Conservation (phyloP, 2,888 invertebrate genomes). For the Lomographa bimaculata region DNA sequence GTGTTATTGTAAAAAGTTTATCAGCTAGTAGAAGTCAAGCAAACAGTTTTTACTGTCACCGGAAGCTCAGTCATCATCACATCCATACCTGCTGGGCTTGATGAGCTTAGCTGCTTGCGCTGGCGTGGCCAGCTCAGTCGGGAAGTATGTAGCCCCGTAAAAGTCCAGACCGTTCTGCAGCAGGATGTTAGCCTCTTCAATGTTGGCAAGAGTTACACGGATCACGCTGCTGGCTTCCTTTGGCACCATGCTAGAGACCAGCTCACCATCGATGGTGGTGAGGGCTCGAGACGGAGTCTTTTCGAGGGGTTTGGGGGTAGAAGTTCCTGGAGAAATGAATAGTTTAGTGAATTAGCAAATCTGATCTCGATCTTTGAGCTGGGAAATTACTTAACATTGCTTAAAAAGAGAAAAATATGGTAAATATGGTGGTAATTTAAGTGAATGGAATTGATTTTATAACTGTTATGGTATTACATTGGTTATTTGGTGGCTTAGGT, state of each 20-base stretch:
- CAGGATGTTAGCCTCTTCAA: constrained; percentile 90
- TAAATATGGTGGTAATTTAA: too few species aligned
- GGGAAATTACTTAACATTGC: too few species aligned
- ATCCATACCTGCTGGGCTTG: constrained; percentile 79
- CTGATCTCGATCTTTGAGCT: too few species aligned
- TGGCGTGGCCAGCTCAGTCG: constrained; percentile 89
- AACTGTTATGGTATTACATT: too few species aligned
- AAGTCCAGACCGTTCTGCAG: constrained; percentile 93
- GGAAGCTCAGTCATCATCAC: too few species aligned
- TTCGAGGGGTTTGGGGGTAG: constrained; percentile 72
- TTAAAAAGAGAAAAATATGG: too few species aligned
- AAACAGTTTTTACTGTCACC: too few species aligned
- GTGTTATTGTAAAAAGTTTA: too few species aligned
- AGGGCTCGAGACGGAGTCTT: constrained; percentile 67
- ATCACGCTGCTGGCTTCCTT: constrained; percentile 86
- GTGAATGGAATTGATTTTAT: too few species aligned
- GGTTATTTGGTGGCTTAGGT: too few species aligned
- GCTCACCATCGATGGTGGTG: constrained; percentile 73
- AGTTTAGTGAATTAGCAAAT: background rate
- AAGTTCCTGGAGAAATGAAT: constrained; percentile 53
- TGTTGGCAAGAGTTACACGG: constrained; percentile 88
- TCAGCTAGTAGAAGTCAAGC: too few species aligned
- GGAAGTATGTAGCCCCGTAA: constrained; percentile 94
- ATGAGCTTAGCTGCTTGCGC: constrained; percentile 85
- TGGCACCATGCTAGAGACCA: constrained; percentile 77